Percentiles rank a stretch among this genome's conserved stretches.
phyloP scores from a whole-genome alignment of 2,113 vertebrate genomes.

The Oncorhynchus mykiss region DNA sequence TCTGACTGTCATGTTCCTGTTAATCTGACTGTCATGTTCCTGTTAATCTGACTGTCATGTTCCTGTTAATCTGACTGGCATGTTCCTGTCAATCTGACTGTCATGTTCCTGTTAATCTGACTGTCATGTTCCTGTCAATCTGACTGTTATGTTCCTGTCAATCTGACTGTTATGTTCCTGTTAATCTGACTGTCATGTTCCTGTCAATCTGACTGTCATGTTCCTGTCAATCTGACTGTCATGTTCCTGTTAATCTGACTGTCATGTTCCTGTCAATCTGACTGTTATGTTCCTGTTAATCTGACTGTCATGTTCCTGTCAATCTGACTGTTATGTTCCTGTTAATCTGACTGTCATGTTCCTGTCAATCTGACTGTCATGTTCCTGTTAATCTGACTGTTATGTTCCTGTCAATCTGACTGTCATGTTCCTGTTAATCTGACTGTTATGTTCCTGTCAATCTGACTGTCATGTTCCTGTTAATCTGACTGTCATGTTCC shows the following conservation, averaged over 20 bases:
- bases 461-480: no score
- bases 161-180: neutral
- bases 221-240: conserved; percentile 46
- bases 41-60: conserved; percentile 50
- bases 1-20: no score
- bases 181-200: conserved; percentile 15
- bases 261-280: conserved; percentile 29
- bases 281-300: conserved; percentile 54
- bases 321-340: conserved; percentile 16
- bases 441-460: no score
- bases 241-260: conserved; percentile 4
- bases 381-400: no score
- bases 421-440: neutral
- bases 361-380: no score
- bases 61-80: conserved; percentile 43
- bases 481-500: no score
- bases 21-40: no score
- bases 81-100: no score
- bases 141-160: conserved; percentile 29
- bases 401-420: conserved; percentile 37
- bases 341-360: no score
- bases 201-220: conserved; percentile 42
- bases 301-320: conserved; percentile 30
- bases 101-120: conserved; percentile 27
- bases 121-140: conserved; percentile 53